Evolutionary conservation across 2,113 vertebrate species (phyloP), one percentile per base, ranked within the genome.

Genomic region (Mesitornis unicolor): DNA sequence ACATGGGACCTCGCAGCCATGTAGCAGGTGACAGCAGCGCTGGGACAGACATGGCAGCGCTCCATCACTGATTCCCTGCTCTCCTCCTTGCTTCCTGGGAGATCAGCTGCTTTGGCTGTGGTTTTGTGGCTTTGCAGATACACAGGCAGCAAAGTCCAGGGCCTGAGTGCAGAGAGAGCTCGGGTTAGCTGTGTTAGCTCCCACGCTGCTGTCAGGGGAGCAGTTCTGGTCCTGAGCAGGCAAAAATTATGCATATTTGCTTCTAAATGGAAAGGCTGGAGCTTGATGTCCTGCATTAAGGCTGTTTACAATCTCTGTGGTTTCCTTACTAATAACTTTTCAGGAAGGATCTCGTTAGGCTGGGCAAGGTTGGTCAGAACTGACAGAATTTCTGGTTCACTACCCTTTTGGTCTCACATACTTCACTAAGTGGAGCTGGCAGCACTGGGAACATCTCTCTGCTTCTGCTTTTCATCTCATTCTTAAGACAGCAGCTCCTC

Each of bases 31-130:
- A 35, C 9, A 20, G 43, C n/a, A 17, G 33, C 8, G 31, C 48
- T 33, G 26, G 77, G 33, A 43, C 50, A 25, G 65, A 10, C 3
- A 1, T 3, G 65, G 42, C 48, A 33, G 22, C 10, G 54, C 47
- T 48, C 25, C 6, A 5, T 12, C 26, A 13, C 3, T 0, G 38
- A 13, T 24, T 47, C n/a, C 36, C n/a, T 5, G 2, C n/a, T 83
- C 21, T 45, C 33, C 51, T 64, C 5, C 2, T 7, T 3, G 2
- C 29, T 75, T 56, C n/a, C n/a, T n/a, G 1, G 29, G 61, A 54
- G 42, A 50, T 35, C 16, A 25, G 18, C 42, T 73, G 25, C 28
- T 61, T 42, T 38, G n/a, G n/a, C n/a, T n/a, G n/a, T n/a, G n/a
- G n/a, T n/a, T n/a, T 51, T 24, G 40, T 28, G 24, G 38, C 20